Evolutionary conservation across 2,888 invertebrate genomes (phyloP).

Genomic region (Diadegma fenestrale): DNA sequence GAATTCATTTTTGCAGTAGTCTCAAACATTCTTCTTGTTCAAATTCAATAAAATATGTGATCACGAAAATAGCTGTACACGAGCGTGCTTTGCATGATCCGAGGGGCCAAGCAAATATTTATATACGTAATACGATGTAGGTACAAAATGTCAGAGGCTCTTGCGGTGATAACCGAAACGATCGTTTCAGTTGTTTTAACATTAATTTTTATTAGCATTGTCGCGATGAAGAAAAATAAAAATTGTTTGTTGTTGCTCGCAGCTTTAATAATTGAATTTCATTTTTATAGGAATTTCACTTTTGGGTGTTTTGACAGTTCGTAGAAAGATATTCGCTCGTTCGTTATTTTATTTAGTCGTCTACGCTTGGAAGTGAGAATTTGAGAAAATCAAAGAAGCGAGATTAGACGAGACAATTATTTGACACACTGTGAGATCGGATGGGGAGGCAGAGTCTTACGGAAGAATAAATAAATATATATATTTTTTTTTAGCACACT

Average conservation of each 20-base stretch:
- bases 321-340: slow-evolving; percentile 64
- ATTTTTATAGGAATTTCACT: background rate
- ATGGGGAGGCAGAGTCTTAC: slow-evolving; percentile 55
- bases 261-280: slow-evolving; percentile 2
- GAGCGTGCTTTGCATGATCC: slow-evolving; percentile 38
- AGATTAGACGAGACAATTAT: slow-evolving; percentile 68
- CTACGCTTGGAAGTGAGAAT: slow-evolving; percentile 72
- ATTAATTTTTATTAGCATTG: slow-evolving; percentile 52
- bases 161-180: slow-evolving; percentile 24
- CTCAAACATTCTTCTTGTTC: background rate
- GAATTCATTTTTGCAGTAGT: background rate
- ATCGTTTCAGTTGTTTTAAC: slow-evolving; percentile 54
- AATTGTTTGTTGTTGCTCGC: slow-evolving; percentile 59
- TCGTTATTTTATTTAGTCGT: slow-evolving; percentile 76
- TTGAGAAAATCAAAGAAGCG: slow-evolving; percentile 59
- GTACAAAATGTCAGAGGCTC: slow-evolving; percentile 47
- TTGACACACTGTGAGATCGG: slow-evolving; percentile 62
- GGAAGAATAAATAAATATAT: slow-evolving; percentile 44
- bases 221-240: slow-evolving; percentile 31
- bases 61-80: slow-evolving; percentile 19
- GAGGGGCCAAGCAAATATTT: slow-evolving; percentile 38
- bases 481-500: slow-evolving; percentile 26
- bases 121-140: slow-evolving; percentile 10
- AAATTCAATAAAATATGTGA: slow-evolving; percentile 8
- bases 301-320: slow-evolving; percentile 35